phyloP scores from a whole-genome alignment of 2,888 invertebrate species.

The Eristalinus sepulchralis region DNA sequence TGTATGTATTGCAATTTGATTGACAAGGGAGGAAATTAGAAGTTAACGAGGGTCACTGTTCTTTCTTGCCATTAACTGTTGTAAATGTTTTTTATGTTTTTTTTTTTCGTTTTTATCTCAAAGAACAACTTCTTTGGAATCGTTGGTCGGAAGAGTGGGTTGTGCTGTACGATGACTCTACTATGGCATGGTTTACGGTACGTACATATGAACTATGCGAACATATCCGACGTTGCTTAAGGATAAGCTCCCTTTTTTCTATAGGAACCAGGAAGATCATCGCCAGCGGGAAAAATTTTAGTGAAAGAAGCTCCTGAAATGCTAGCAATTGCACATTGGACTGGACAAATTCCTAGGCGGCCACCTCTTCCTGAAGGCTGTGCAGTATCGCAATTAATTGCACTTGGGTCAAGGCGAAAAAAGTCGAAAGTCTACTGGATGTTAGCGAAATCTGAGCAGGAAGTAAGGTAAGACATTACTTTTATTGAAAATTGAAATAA shows the following conservation, averaged over 20 bases:
- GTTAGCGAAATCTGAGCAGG: slow-evolving; percentile 88
- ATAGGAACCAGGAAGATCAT: slow-evolving; percentile 80
- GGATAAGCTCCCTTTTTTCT: not conserved
- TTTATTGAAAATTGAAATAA: not conserved
- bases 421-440: slow-evolving; percentile 91
- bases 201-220: slow-evolving; percentile 64
- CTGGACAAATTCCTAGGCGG: slow-evolving; percentile 88
- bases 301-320: slow-evolving; percentile 91
- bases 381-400: slow-evolving; percentile 88
- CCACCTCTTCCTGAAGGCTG: slow-evolving; percentile 87
- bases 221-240: not conserved
- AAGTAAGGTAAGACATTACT: slow-evolving; percentile 85
- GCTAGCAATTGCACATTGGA: slow-evolving; percentile 91
- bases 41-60: not conserved
- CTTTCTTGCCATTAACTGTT: not conserved
- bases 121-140: slow-evolving; percentile 89
- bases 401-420: slow-evolving; percentile 86
- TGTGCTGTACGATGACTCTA: slow-evolving; percentile 91
- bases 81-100: not conserved
- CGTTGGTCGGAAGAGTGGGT: slow-evolving; percentile 93
- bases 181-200: slow-evolving; percentile 93
- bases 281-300: slow-evolving; percentile 81
- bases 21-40: not conserved
- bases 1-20: not conserved
- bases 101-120: slow-evolving; percentile 52